A percentile compares a stretch with the other conserved stretches of the same genome.
Evolutionary conservation across 23 tunicate species (phyloP).

Genomic region (Trididemnum clinides): DNA sequence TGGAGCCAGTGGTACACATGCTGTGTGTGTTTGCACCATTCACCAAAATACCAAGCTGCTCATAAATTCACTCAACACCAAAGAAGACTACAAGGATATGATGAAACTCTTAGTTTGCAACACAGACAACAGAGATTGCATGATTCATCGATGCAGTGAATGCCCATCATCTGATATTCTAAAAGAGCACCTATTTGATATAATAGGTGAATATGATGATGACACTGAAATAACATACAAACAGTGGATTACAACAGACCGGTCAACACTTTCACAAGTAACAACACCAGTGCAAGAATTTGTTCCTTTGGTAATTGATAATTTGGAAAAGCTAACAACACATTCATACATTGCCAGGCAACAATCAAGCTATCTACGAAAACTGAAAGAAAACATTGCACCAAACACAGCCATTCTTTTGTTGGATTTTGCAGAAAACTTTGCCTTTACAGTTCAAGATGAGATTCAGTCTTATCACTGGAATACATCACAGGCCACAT

Average conservation of each 20-base stretch:
- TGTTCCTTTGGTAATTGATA: constrained; percentile 1
- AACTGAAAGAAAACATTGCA: constrained; percentile 13
- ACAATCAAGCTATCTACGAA: constrained; percentile 43
- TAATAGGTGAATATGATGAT: constrained; percentile 25
- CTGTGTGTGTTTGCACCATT: constrained; percentile 54
- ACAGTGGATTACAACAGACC: constrained; percentile 45
- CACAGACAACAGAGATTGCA: constrained; percentile 31
- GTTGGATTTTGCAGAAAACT: constrained; percentile 43
- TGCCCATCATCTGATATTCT: constrained; percentile 37
- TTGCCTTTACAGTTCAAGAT: constrained; percentile 36
- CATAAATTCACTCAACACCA: constrained; percentile 12
- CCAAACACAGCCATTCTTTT: constrained; percentile 16
- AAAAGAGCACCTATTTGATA: not conserved
- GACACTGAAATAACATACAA: constrained; percentile 34
- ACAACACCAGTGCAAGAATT: constrained; percentile 35
- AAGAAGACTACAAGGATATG: constrained; percentile 30
- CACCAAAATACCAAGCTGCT: constrained; percentile 38
- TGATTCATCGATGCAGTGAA: constrained; percentile 33
- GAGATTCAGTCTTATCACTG: constrained; percentile 48
- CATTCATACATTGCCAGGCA: constrained; percentile 42
- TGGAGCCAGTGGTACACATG: constrained; percentile 32
- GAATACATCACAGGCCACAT: constrained; percentile 25
- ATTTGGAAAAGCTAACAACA: constrained; percentile 20
- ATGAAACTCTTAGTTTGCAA: constrained; percentile 28
- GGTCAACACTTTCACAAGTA: constrained; percentile 16